phyloP scores from a whole-genome alignment of 2,797 vertebrate genomes.

The Galago senegalensis region DNA sequence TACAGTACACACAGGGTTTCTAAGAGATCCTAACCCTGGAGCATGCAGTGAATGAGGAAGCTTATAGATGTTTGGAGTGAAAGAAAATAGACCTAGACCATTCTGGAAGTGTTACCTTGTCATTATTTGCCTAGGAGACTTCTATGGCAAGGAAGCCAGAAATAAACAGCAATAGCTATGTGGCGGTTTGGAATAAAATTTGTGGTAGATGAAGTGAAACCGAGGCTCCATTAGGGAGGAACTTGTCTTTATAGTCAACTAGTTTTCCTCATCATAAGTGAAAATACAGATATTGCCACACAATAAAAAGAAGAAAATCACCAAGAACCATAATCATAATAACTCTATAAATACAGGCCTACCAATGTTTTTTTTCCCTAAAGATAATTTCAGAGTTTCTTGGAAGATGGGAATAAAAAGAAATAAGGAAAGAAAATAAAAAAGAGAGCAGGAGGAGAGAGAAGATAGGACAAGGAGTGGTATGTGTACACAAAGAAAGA shows the following conservation, averaged over 20 bases:
- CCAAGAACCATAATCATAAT: no score
- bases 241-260: not conserved
- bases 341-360: not conserved
- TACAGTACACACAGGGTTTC: rapidly evolving
- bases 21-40: not conserved
- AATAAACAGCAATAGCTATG: not conserved
- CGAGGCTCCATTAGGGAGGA: not conserved
- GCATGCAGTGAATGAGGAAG: not conserved
- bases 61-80: not conserved
- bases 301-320: not conserved
- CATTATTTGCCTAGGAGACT: not conserved
- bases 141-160: not conserved
- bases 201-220: not conserved
- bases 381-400: not conserved
- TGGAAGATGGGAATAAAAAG: not conserved
- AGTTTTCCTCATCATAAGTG: not conserved
- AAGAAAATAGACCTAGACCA: not conserved
- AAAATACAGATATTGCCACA: not conserved
- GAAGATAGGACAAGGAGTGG: not conserved
- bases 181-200: not conserved
- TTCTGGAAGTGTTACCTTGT: not conserved
- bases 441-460: not conserved
- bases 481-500: not conserved
- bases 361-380: not conserved
- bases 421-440: not conserved